phyloP scores from a whole-genome alignment of 2,113 vertebrate species.

The Anolis sagrei region DNA sequence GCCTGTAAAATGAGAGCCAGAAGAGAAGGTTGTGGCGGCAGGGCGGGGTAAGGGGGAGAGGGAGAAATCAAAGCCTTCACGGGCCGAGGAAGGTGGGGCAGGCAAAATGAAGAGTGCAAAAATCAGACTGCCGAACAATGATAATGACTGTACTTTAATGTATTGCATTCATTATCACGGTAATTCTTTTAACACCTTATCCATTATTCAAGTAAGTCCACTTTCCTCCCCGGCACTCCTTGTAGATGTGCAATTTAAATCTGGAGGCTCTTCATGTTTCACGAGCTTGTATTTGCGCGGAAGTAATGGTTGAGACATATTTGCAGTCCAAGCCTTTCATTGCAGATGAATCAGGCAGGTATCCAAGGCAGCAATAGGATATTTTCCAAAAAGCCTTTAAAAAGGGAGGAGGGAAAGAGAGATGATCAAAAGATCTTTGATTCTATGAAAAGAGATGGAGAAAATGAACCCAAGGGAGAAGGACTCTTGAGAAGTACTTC shows the following conservation, averaged over 20 bases:
- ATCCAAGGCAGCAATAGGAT: conserved; percentile 32
- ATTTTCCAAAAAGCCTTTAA: conserved; percentile 10
- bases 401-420: background rate
- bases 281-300: conserved; percentile 30
- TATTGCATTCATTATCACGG: conserved; percentile 23
- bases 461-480: conserved; percentile 28
- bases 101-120: conserved; percentile 26
- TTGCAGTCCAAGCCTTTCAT: conserved; percentile 22
- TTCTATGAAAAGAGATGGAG: background rate
- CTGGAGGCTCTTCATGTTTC: conserved; percentile 38
- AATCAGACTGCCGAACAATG: conserved; percentile 16
- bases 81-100: background rate
- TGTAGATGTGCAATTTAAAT: conserved; percentile 35
- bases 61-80: conserved; percentile 21
- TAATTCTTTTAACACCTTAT: conserved; percentile 44
- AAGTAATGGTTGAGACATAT: conserved; percentile 30
- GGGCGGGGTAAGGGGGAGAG: background rate
- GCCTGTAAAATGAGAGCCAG: conserved; percentile 17
- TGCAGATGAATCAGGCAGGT: conserved; percentile 47
- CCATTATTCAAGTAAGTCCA: conserved; percentile 29
- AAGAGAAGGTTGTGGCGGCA: background rate
- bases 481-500: conserved; percentile 33
- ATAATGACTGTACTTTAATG: conserved; percentile 25
- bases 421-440: background rate
- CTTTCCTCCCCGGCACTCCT: conserved; percentile 18